These are phyloP conservation scores for Lymantria dispar DNA, from an alignment of 2,888 invertebrate species.

Conservation along the genomic window DNA sequence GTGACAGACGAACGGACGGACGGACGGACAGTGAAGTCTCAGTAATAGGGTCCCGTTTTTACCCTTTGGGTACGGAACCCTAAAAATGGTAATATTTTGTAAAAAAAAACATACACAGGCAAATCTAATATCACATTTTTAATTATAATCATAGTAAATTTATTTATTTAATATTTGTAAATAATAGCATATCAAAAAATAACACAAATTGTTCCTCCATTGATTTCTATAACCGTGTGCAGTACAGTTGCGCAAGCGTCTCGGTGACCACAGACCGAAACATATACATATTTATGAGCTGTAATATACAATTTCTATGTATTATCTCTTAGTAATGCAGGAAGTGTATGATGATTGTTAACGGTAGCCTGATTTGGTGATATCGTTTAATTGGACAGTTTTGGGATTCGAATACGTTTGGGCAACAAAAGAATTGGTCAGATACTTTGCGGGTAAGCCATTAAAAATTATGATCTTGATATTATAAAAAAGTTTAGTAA, in stretches of 20 bases:
- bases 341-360: constrained; percentile 76
- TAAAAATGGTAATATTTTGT: too few species aligned
- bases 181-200: constrained; percentile 1
- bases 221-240: constrained; percentile 41
- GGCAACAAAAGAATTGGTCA: constrained; percentile 4
- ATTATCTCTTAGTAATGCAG: constrained; percentile 79
- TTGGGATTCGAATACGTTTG: constrained; percentile 2
- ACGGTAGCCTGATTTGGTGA: constrained; percentile 60
- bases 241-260: constrained; percentile 76
- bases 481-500: too few species aligned
- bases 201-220: constrained; percentile 15
- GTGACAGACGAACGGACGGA: too few species aligned
- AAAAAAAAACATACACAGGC: too few species aligned
- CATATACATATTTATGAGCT: constrained; percentile 81
- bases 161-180: too few species aligned
- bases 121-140: too few species aligned
- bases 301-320: constrained; percentile 82
- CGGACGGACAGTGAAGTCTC: too few species aligned
- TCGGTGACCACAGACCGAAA: constrained; percentile 77
- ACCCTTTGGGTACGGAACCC: too few species aligned
- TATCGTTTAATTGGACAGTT: constrained; percentile 53
- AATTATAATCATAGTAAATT: too few species aligned
- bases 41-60: too few species aligned
- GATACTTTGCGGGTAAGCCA: neutral
- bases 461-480: neutral